phyloP scores from a whole-genome alignment of 2,797 vertebrate species.

The Malurus leucopterus region DNA sequence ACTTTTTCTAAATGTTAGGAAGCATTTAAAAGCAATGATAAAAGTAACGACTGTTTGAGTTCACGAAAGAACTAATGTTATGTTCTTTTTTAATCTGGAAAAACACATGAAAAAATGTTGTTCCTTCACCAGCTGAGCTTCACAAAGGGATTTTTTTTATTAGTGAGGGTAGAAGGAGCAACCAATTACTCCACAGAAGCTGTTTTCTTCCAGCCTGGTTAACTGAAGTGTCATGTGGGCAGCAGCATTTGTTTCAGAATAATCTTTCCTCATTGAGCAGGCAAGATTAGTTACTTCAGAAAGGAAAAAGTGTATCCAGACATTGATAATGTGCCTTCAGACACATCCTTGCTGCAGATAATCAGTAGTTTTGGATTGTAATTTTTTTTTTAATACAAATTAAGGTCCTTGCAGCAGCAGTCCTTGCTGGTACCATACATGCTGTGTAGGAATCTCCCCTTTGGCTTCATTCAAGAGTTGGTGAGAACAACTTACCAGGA shows the following conservation, averaged over 20 bases:
- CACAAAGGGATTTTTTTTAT: neutral
- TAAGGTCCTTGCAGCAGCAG: slow-evolving; percentile 87
- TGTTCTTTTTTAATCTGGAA: neutral
- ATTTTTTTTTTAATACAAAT: neutral
- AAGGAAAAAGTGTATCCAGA: neutral
- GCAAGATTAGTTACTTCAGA: neutral
- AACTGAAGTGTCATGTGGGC: neutral
- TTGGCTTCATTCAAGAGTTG: slow-evolving; percentile 95
- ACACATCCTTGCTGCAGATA: neutral
- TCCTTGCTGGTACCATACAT: slow-evolving; percentile 96
- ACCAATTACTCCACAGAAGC: neutral
- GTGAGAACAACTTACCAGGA: slow-evolving; percentile 96
- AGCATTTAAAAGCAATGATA: neutral
- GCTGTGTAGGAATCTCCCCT: slow-evolving; percentile 97
- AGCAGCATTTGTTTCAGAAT: neutral
- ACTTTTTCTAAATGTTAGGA: neutral
- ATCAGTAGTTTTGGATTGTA: neutral
- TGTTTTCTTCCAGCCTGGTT: neutral
- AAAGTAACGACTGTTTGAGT: neutral
- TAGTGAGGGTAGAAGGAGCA: neutral
- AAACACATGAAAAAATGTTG: neutral
- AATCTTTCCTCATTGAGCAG: neutral
- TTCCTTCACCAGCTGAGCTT: neutral
- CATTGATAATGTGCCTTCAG: neutral
- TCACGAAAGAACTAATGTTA: neutral